Percentiles rank a stretch among this genome's conserved stretches.
phyloP scores from a whole-genome alignment of 2,888 invertebrate species.

The Diabrotica balteata region DNA sequence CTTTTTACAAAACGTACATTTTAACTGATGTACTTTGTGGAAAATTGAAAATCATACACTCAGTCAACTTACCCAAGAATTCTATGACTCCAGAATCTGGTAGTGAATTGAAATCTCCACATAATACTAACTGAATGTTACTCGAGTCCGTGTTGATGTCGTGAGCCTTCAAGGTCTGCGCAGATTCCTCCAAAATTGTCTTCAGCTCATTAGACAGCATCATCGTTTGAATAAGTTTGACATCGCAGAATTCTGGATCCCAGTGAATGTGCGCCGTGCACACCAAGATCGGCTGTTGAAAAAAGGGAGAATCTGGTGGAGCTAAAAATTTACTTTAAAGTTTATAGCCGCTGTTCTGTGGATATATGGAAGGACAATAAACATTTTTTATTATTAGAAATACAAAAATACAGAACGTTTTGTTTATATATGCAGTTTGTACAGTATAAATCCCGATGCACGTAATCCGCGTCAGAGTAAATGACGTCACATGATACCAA shows the following conservation, averaged over 20 bases:
- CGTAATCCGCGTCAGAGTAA: no score
- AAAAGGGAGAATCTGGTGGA: slow-evolving; percentile 77
- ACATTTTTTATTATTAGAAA: neutral
- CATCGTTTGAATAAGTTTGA: slow-evolving; percentile 98
- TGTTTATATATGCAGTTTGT: no score
- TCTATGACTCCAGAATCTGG: slow-evolving; percentile 98
- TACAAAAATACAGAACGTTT: neutral
- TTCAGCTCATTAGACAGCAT: slow-evolving; percentile 96
- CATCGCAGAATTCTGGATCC: slow-evolving; percentile 99
- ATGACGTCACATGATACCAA: no score
- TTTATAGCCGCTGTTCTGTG: neutral
- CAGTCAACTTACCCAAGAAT: slow-evolving; percentile 73
- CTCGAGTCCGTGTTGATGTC: slow-evolving; percentile 75
- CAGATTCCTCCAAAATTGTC: slow-evolving; percentile 85
- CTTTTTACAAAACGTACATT: no score
- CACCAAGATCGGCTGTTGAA: slow-evolving; percentile 87
- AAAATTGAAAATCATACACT: no score
- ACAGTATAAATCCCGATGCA: no score
- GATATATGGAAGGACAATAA: neutral
- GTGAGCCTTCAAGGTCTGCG: slow-evolving; percentile 74
- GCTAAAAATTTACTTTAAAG: slow-evolving; percentile 40
- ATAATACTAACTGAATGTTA: slow-evolving; percentile 81
- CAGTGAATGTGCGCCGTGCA: slow-evolving; percentile 99
- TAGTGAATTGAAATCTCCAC: slow-evolving; percentile 98
- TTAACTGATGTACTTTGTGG: no score